Evolutionary conservation across 1,140 invertebrate species (phyloP), one percentile per base, ranked within the genome.

Genomic region (Leptoteleia sp.): DNA sequence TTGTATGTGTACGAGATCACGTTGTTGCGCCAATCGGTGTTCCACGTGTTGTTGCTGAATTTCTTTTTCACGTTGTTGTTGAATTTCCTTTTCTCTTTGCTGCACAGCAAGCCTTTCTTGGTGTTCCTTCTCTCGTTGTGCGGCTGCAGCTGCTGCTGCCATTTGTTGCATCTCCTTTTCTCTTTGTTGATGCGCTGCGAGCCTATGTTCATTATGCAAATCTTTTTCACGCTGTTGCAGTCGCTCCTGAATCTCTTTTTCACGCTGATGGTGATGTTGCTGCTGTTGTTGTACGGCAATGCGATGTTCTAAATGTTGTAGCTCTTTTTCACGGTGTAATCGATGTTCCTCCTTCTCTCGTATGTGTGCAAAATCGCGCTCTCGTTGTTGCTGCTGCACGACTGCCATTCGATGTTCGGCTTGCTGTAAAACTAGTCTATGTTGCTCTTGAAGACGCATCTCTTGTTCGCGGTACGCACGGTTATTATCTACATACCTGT

Each of bases 281-380:
- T 83, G 80, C 25, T 83, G 78, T 13, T 82, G 82, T 38, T 84
- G 84, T 4, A 85, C 76, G 0, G 80, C 84, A 4, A 87, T 80
- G 8, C 84, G 83, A 38, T 86, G 83, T 19, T 87, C 83, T 3
- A 89, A 73, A 40, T 91, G 89, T 0, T 88, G 88, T 27, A 90
- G 81, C 31, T 91, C 91, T n/a, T 89, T 90, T 37, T 90, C 89
- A 0, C 86, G 83, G 8, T 89, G 85, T 38, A 88, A 7, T 40
- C 85, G 55, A 0, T 88, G 86, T 9, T 88, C 86, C 11, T 89
- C 87, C 8, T 89, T 87, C 13, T 87, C 87, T 0, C 87, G 80
- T 0, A 87, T 43, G 33, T 87, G 85, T 25, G 78, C 81, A 0
- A 85, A n/a, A n/a, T n/a, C n/a, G n/a, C n/a, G n/a, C n/a, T n/a